Percentiles rank a stretch among this genome's conserved stretches.
phyloP scores from a whole-genome alignment of 2,888 invertebrate species.

The Clivina fossor region DNA sequence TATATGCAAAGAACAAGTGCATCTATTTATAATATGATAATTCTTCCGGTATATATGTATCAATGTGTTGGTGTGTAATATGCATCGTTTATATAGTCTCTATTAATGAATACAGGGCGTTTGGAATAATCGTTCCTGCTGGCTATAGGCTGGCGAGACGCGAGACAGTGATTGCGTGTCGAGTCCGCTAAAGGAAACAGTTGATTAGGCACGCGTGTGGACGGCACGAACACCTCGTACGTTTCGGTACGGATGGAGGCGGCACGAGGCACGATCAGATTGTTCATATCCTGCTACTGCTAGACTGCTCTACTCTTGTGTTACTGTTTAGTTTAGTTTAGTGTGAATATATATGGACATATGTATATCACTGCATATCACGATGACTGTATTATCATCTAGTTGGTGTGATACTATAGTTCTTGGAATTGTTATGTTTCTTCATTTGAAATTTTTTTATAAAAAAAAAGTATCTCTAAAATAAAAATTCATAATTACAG shows the following conservation, averaged over 20 bases:
- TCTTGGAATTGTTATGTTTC: not conserved
- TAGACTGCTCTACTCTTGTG: not conserved
- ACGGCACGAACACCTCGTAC: slow-evolving; percentile 23
- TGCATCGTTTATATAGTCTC: too few relatives aligned
- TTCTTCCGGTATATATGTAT: too few relatives aligned
- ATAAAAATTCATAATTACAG: too few relatives aligned
- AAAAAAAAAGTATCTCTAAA: too few relatives aligned
- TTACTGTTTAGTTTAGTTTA: not conserved
- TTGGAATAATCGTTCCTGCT: too few relatives aligned
- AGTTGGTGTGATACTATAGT: not conserved
- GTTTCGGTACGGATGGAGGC: slow-evolving; percentile 1
- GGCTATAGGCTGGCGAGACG: too few relatives aligned
- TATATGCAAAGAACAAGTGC: too few relatives aligned
- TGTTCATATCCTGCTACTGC: slow-evolving; percentile 28
- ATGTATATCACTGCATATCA: too few relatives aligned
- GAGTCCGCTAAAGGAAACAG: slow-evolving; percentile 24
- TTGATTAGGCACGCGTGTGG: slow-evolving; percentile 16
- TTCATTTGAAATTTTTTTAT: not conserved
- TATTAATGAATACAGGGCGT: too few relatives aligned
- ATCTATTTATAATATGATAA: too few relatives aligned
- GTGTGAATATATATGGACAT: too few relatives aligned
- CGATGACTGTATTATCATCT: not conserved
- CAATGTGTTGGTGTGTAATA: too few relatives aligned
- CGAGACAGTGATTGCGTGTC: slow-evolving; percentile 47
- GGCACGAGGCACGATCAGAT: slow-evolving; percentile 29